Evolutionary conservation across 2,797 vertebrate species (phyloP).

Genomic region (Antennarius maculatus): DNA sequence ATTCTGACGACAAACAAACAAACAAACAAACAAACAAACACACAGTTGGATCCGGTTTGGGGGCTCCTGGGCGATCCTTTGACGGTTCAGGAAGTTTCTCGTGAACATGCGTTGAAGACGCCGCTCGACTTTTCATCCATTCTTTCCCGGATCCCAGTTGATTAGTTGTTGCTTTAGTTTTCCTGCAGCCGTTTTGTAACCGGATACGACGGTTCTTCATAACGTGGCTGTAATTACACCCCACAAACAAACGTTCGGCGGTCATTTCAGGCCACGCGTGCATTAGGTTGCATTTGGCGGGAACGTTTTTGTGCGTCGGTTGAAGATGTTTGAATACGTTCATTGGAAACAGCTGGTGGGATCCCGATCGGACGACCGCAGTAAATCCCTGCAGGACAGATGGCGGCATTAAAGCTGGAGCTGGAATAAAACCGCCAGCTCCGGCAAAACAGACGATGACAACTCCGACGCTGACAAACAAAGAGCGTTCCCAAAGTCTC

Average conservation of each 20-base stretch:
- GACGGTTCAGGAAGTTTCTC: not conserved
- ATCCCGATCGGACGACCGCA: constrained; percentile 48
- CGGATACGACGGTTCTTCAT: constrained; percentile 3
- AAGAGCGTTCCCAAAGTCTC: not conserved
- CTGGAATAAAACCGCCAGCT: not conserved
- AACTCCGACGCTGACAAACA: not conserved
- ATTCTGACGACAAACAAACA: too few relatives aligned
- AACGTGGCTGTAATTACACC: constrained; percentile 37
- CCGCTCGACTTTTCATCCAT: constrained; percentile 37
- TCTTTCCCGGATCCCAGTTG: constrained; percentile 44
- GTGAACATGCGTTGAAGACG: too few relatives aligned
- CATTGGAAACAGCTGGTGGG: constrained; percentile 61
- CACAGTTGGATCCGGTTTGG: too few relatives aligned
- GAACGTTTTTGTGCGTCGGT: constrained; percentile 7
- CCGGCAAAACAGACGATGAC: not conserved
- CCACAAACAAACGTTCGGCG: not conserved
- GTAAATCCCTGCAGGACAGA: constrained; percentile 56
- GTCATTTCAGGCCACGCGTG: constrained; percentile 11
- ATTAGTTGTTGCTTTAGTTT: constrained; percentile 38
- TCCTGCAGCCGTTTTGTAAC: constrained; percentile 54
- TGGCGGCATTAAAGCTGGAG: constrained; percentile 42
- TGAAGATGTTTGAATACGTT: constrained; percentile 56
- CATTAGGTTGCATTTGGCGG: constrained; percentile 12
- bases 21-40: too few relatives aligned
- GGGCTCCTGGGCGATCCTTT: too few relatives aligned